phyloP scores from a whole-genome alignment of 2,113 vertebrate genomes.

The Mystacornis crossleyi region DNA sequence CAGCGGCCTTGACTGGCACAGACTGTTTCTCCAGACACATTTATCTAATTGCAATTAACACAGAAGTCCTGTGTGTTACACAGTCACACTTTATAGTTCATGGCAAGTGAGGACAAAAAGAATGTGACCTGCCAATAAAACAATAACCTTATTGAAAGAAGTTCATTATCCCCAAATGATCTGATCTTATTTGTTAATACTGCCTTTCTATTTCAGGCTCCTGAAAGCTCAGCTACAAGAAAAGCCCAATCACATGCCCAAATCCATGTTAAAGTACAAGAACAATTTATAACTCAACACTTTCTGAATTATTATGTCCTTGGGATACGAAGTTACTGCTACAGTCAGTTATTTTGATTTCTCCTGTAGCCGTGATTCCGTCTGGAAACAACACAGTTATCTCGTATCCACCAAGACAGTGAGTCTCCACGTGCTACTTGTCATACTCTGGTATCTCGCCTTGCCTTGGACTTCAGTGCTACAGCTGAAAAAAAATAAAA shows the following conservation, averaged over 20 bases:
- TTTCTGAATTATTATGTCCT: conserved; percentile 28
- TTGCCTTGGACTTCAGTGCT: background rate
- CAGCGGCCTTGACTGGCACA: background rate
- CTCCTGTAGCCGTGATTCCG: background rate
- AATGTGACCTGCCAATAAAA: conserved; percentile 10
- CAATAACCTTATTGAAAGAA: conserved; percentile 52
- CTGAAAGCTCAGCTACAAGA: background rate
- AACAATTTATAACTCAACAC: conserved; percentile 34
- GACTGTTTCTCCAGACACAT: background rate
- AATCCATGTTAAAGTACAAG: conserved; percentile 57
- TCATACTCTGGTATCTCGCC: background rate
- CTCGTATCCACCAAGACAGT: background rate
- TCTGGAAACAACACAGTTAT: background rate
- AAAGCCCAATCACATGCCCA: conserved; percentile 63
- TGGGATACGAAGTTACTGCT: background rate
- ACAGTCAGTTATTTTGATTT: conserved; percentile 26
- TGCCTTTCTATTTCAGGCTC: conserved; percentile 39
- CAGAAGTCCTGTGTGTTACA: background rate
- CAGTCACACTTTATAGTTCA: background rate
- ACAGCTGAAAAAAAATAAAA: background rate
- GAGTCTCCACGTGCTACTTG: background rate
- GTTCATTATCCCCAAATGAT: conserved; percentile 32
- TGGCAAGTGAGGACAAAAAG: conserved; percentile 32
- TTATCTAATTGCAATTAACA: background rate
- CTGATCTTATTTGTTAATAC: conserved; percentile 21